These are phyloP conservation scores for Garra rufa DNA, from an alignment of 2,113 vertebrate species.

Conservation along the genomic window DNA sequence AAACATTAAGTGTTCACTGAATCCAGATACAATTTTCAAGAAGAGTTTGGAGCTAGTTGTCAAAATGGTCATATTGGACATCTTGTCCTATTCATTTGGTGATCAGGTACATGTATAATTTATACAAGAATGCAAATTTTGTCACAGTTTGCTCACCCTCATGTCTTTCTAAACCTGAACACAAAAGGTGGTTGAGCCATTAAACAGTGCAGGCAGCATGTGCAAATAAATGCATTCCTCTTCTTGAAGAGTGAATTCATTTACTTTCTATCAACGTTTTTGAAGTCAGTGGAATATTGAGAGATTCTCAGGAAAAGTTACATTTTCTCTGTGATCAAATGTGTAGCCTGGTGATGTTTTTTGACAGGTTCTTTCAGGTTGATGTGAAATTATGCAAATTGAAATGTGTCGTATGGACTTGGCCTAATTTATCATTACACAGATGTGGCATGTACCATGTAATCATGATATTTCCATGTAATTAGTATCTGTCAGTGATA, in stretches of 20 bases:
- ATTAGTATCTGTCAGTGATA: slow-evolving; percentile 28
- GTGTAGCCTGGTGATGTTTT: neutral
- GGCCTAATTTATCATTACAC: slow-evolving; percentile 3
- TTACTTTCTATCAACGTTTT: neutral
- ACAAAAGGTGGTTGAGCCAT: neutral
- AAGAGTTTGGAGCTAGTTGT: neutral
- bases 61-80: neutral
- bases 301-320: neutral
- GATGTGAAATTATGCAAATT: slow-evolving; percentile 10
- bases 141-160: too few species aligned
- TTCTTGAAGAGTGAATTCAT: neutral
- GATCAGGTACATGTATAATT: neutral
- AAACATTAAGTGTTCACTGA: neutral
- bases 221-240: neutral
- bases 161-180: neutral
- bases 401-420: neutral
- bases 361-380: neutral
- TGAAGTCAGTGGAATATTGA: neutral
- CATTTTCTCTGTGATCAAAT: neutral
- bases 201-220: neutral
- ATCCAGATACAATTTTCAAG: neutral
- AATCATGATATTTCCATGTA: slow-evolving; percentile 8
- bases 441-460: slow-evolving; percentile 26
- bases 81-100: neutral
- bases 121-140: neutral